These are phyloP conservation scores for Oncorhynchus masou DNA, from an alignment of 2,113 vertebrate genomes.

Conservation along the genomic window DNA sequence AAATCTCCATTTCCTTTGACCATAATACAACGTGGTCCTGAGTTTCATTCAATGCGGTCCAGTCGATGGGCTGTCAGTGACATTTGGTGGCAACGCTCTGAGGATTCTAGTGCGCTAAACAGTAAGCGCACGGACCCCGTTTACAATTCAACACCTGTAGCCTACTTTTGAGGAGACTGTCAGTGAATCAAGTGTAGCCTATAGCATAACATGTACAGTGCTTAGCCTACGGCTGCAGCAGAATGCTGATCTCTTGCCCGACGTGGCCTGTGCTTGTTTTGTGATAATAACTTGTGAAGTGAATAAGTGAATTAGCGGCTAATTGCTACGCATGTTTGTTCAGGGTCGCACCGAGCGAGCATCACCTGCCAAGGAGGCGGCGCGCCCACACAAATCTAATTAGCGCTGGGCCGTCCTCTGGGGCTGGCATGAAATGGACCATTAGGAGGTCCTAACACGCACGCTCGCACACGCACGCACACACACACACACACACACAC, in stretches of 20 bases:
- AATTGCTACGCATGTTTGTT: constrained; percentile 12
- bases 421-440: constrained; percentile 3
- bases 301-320: constrained; percentile 13
- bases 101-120: no score
- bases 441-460: background rate
- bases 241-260: background rate
- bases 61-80: no score
- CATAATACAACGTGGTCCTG: no score
- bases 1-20: no score
- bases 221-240: background rate
- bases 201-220: no score
- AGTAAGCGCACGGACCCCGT: no score
- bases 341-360: constrained; percentile 1
- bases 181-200: no score
- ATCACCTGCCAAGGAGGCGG: constrained; percentile 3
- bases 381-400: constrained; percentile 1
- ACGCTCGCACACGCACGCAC: background rate
- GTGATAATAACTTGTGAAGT: constrained; percentile 7
- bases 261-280: background rate
- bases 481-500: background rate
- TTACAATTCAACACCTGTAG: no score
- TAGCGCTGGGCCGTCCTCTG: background rate
- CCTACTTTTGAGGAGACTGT: no score
- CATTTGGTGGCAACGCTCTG: no score
- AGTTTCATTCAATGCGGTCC: no score